Base-by-base conservation (phyloP, 2,888 invertebrate species). In the Mylabris sibirica region DNA sequence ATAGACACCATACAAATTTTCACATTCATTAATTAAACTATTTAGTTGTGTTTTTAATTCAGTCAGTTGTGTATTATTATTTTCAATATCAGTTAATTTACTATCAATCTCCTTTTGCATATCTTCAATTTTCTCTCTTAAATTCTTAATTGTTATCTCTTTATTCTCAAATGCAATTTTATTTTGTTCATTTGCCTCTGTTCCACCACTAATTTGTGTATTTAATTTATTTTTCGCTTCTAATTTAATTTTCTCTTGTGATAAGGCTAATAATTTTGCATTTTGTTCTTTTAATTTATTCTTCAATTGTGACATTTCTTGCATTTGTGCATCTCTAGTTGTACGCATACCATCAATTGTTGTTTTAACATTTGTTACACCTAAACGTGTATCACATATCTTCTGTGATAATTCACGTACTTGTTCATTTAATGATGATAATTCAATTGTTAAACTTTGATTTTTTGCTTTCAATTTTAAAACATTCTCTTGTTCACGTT, bases 331-430 rank as follows among this genome's bases (percentile, higher is more conserved):
- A 83, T 99, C 99, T 3, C 99, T 89, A n/a, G 95, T 95, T 0
- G 92, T 89, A 82, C 93, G 88, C 98, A 98, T 98, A 0, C 94
- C 94, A 83, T 99, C 99, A 68, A 99, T 99, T n/a, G 95, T 94
- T 0, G 94, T 90, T 84, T 98, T 98, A 2, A 96, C 93, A 44
- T 93, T 92, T 0, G 96, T 94, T 0, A 98, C 97, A 2, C 94
- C 94, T 5, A 93, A 92, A 20, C 94, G 88, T 0, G 95, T 94
- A 80, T 94, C 93, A 77, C 91, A 91, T 74, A 96, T 94, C 81
- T 93, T 93, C 75, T 90, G 90, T 9, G 93, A 93, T 64, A 95
- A 85, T 80, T 95, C 95, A 73, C 91, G 91, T 30, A 95, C 93
- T 63, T 87, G 83, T 4, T 85, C 84, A 11, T 85, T 85, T 9